These are phyloP conservation scores for Monodelphis domestica DNA, from an alignment of 2,797 vertebrate genomes.

Conservation along the genomic window DNA sequence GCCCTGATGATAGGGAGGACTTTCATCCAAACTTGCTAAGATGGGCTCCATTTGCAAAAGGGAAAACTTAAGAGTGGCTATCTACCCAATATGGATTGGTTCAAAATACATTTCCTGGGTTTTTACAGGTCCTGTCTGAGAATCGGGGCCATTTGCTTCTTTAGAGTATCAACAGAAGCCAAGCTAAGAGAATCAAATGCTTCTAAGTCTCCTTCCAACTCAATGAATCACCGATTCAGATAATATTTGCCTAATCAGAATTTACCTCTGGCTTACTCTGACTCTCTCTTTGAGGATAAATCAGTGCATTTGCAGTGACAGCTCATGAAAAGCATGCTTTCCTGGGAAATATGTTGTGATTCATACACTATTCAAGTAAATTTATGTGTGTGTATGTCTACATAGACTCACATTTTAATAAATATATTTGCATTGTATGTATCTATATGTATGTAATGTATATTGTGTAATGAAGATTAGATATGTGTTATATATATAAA, in stretches of 20 bases:
- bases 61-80: background rate
- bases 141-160: background rate
- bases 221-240: conserved; percentile 3
- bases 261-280: background rate
- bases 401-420: background rate
- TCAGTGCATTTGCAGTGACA: background rate
- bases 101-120: conserved; percentile 2
- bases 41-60: background rate
- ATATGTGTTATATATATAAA: background rate
- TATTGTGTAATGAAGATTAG: background rate
- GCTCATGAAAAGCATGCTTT: background rate
- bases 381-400: background rate
- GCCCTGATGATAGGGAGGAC: background rate
- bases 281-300: background rate
- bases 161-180: background rate
- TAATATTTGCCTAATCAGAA: conserved; percentile 7
- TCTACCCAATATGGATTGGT: background rate
- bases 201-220: background rate
- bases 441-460: background rate
- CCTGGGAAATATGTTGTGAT: background rate
- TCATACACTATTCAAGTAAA: background rate
- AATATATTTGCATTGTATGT: background rate
- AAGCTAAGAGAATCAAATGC: background rate
- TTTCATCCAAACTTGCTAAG: conserved; percentile 8
- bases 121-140: background rate